Conservation (phyloP, 2,797 vertebrate genomes). For the Brachyalestes nurse region DNA sequence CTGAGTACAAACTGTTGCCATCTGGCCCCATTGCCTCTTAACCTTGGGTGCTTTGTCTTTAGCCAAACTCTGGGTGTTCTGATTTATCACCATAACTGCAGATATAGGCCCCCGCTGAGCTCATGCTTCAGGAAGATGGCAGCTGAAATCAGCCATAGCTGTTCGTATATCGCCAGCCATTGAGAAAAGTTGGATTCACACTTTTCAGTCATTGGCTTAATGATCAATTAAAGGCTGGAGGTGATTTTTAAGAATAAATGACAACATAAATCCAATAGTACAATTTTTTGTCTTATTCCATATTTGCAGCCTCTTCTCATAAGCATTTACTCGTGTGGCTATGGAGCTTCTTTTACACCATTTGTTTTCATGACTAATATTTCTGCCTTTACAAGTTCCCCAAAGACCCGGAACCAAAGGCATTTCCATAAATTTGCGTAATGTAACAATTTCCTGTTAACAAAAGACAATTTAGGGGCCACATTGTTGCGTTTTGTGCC, state of each 20-base stretch:
- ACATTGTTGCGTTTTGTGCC: constrained; percentile 72
- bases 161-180: background rate
- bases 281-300: background rate
- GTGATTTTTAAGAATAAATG: background rate
- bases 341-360: background rate
- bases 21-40: constrained; percentile 60
- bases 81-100: constrained; percentile 52
- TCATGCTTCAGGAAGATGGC: constrained; percentile 21
- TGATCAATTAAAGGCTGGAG: no score
- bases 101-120: constrained; percentile 22
- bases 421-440: constrained; percentile 85
- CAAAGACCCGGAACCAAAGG: constrained; percentile 67
- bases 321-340: background rate
- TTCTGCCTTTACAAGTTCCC: constrained; percentile 74
- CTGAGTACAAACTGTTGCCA: constrained; percentile 63
- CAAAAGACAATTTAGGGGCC: constrained; percentile 74
- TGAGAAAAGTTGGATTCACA: constrained; percentile 2
- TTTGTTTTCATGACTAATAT: constrained; percentile 60
- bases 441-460: constrained; percentile 77
- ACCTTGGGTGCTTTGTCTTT: constrained; percentile 53
- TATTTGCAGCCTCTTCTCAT: background rate
- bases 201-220: background rate
- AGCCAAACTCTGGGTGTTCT: constrained; percentile 36
- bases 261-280: no score
- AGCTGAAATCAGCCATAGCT: constrained; percentile 1